Evolutionary conservation across 2,797 vertebrate species (phyloP).

Genomic region (Sebastes taczanowskii): DNA sequence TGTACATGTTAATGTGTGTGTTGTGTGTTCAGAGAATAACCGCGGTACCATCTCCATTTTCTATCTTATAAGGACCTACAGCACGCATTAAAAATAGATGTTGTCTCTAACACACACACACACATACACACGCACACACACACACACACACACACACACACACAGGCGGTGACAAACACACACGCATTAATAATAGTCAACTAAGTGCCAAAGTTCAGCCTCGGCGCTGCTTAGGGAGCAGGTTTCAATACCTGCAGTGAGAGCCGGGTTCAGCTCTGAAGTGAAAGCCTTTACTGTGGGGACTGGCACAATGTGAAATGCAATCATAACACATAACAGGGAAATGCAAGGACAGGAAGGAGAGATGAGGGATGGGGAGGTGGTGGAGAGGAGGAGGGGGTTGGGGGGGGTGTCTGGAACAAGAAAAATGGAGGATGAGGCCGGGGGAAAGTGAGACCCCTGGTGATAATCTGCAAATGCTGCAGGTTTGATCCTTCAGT

Average conservation of each 20-base stretch:
- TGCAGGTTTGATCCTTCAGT: conserved; percentile 42
- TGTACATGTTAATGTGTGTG: not conserved
- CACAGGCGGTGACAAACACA: not conserved
- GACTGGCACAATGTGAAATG: conserved; percentile 44
- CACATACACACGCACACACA: not conserved
- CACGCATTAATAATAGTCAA: conserved; percentile 21
- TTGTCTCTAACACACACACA: not conserved
- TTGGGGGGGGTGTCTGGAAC: not conserved
- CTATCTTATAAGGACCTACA: not conserved
- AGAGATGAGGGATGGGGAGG: not conserved
- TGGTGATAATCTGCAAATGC: conserved; percentile 54
- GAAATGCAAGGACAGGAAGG: conserved; percentile 12
- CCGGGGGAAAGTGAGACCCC: conserved; percentile 56
- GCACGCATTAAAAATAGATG: conserved; percentile 38
- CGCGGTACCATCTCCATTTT: not conserved
- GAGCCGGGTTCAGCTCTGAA: conserved; percentile 32
- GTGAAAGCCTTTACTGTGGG: conserved; percentile 34
- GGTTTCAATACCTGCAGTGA: conserved; percentile 42
- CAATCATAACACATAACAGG: conserved; percentile 43
- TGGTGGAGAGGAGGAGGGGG: not conserved
- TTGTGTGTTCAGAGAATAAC: not conserved
- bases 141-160: not conserved
- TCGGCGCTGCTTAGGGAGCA: conserved; percentile 35
- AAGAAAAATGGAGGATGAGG: conserved; percentile 15
- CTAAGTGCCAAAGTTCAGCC: conserved; percentile 44